phyloP scores from a whole-genome alignment of 2,888 invertebrate genomes.

The Trachelus tabidus region DNA sequence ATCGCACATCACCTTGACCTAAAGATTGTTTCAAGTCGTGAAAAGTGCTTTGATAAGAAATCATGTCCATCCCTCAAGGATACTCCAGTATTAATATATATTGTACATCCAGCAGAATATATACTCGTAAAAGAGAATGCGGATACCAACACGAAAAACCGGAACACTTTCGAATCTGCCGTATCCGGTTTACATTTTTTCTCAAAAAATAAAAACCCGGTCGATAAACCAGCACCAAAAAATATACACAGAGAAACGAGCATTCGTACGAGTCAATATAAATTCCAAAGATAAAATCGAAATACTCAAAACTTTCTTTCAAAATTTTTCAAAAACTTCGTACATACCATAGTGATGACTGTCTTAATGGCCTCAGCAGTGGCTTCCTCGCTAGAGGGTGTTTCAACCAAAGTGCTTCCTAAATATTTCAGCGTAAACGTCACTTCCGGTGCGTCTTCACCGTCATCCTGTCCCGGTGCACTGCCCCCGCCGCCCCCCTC shows the following conservation, averaged over 20 bases:
- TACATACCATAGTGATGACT: slow-evolving; percentile 72
- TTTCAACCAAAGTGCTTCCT: slow-evolving; percentile 82
- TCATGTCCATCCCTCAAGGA: not conserved
- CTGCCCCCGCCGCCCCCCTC: slow-evolving; percentile 63
- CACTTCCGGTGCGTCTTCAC: slow-evolving; percentile 65
- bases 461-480: slow-evolving; percentile 55
- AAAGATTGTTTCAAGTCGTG: not conserved
- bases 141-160: not conserved
- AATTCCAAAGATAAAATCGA: not conserved
- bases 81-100: not conserved
- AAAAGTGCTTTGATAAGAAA: not conserved
- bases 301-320: not conserved
- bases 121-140: not conserved
- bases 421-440: slow-evolving; percentile 79
- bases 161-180: not conserved
- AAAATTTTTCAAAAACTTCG: not conserved
- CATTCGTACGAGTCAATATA: not conserved
- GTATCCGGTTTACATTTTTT: not conserved
- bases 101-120: not conserved
- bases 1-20: not conserved
- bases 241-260: not conserved
- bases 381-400: slow-evolving; percentile 78
- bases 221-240: not conserved
- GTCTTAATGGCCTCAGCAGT: slow-evolving; percentile 86
- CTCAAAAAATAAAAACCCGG: not conserved